These are phyloP conservation scores for Cuniculus paca DNA, from an alignment of 2,797 vertebrate species.

Conservation along the genomic window DNA sequence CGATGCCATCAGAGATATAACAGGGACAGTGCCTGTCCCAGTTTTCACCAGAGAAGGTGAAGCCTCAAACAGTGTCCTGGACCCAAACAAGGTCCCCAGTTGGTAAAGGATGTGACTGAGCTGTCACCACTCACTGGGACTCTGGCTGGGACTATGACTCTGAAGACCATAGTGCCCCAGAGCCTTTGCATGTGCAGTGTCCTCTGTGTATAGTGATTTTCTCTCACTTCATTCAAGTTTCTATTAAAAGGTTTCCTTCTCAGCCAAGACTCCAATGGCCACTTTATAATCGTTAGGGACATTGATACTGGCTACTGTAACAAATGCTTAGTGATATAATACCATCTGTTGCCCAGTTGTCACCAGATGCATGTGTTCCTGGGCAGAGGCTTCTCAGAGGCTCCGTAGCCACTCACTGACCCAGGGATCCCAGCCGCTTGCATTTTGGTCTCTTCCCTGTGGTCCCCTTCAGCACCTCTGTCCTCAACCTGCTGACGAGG, in stretches of 20 bases:
- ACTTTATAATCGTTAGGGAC: not conserved
- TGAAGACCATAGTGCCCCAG: not conserved
- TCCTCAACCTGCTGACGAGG: not conserved
- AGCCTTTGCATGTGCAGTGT: fast-evolving
- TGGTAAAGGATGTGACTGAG: not conserved
- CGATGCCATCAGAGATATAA: not conserved
- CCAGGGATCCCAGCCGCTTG: not conserved
- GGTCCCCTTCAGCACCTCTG: not conserved
- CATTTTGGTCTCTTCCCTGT: not conserved
- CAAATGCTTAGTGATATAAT: not conserved
- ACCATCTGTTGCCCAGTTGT: not conserved
- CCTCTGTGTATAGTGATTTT: not conserved
- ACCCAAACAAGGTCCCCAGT: not conserved
- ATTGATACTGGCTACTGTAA: not conserved
- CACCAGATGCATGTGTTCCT: not conserved
- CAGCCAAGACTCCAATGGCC: not conserved
- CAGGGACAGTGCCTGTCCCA: not conserved
- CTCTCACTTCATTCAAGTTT: not conserved
- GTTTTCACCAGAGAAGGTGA: not conserved
- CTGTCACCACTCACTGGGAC: fast-evolving
- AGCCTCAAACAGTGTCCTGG: not conserved
- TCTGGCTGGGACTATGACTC: not conserved
- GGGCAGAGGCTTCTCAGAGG: not conserved
- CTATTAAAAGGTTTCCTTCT: not conserved
- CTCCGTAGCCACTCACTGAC: not conserved